These are phyloP conservation scores for Cyclopterus lumpus DNA, from an alignment of 2,797 vertebrate genomes.

Conservation along the genomic window DNA sequence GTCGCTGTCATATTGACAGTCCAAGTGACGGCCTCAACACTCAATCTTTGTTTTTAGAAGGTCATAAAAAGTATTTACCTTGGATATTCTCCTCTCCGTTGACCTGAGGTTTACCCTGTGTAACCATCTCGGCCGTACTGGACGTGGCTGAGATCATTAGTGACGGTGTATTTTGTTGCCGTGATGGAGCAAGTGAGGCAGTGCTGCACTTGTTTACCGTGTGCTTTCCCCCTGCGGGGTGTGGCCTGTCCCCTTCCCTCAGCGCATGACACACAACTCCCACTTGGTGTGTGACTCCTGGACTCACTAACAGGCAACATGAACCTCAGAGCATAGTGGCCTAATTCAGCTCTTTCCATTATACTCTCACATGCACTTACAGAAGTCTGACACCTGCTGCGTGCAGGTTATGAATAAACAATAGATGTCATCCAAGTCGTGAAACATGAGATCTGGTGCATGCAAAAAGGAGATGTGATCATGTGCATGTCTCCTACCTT, in stretches of 20 bases:
- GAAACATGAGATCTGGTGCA: constrained; percentile 59
- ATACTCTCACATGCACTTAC: neutral
- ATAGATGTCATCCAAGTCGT: constrained; percentile 38
- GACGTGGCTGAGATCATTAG: constrained; percentile 61
- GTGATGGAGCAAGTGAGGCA: constrained; percentile 10
- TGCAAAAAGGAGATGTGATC: neutral
- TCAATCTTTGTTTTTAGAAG: neutral
- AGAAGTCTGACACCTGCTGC: constrained; percentile 52
- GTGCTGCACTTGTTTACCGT: constrained; percentile 50
- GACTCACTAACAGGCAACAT: constrained; percentile 41
- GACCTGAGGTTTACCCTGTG: constrained; percentile 69
- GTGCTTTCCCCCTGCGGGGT: constrained; percentile 40
- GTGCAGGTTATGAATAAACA: constrained; percentile 66
- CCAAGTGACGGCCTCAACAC: neutral
- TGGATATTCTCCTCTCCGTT: constrained; percentile 48
- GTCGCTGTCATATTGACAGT: neutral
- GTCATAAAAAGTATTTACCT: constrained; percentile 61
- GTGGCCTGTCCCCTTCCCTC: constrained; percentile 43
- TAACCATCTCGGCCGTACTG: constrained; percentile 72
- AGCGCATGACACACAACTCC: constrained; percentile 4
- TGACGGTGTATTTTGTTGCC: neutral
- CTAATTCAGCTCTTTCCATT: constrained; percentile 19
- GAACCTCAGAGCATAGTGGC: neutral
- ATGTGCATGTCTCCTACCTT: neutral
- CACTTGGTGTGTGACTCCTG: constrained; percentile 1